Conservation (phyloP, 2,113 vertebrate genomes). For the Toxotes jaculatrix region DNA sequence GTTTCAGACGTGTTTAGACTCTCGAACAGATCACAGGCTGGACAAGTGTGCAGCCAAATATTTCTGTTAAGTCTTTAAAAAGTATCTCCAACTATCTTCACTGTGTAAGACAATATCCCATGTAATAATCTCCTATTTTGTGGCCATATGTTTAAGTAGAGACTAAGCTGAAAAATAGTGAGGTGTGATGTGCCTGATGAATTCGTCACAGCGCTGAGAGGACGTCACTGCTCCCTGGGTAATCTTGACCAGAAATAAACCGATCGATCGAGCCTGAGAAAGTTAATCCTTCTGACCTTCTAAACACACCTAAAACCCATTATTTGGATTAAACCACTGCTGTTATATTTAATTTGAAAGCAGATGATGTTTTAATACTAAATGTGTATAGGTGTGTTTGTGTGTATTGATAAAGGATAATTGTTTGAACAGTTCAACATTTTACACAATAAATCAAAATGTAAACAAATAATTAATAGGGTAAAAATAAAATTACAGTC, state of each 20-base stretch:
- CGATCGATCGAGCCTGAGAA: slow-evolving; percentile 27
- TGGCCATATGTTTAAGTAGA: neutral
- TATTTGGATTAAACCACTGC: neutral
- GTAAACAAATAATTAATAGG: neutral
- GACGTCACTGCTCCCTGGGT: slow-evolving; percentile 8
- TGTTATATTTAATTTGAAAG: neutral
- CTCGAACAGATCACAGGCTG: neutral
- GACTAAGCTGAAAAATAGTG: neutral
- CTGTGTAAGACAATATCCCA: neutral
- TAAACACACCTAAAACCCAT: neutral
- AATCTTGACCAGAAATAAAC: slow-evolving; percentile 49
- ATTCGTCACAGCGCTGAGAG: neutral
- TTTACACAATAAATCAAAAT: neutral
- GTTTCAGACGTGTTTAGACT: neutral
- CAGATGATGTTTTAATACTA: neutral
- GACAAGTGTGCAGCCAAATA: neutral
- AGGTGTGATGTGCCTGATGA: neutral
- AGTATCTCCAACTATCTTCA: neutral
- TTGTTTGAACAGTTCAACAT: neutral
- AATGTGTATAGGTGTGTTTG: neutral
- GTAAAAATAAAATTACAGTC: neutral
- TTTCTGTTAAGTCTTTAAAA: too few species aligned
- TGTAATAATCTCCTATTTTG: neutral
- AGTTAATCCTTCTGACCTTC: slow-evolving; percentile 20
- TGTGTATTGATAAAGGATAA: neutral